These are phyloP conservation scores for Ovis canadensis DNA, from an alignment of 2,113 vertebrate genomes.

Conservation along the genomic window DNA sequence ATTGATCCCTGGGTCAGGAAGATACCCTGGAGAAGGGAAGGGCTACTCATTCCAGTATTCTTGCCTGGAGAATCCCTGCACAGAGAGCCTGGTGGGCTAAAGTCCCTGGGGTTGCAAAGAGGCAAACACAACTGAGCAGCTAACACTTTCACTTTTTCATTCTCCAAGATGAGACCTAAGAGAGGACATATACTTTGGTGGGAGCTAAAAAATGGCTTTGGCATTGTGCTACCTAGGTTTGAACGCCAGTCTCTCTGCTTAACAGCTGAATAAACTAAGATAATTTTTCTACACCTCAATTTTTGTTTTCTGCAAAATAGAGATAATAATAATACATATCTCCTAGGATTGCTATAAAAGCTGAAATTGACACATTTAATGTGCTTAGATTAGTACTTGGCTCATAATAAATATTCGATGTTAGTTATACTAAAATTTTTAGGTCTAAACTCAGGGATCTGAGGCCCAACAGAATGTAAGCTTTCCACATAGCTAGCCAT, in stretches of 20 bases:
- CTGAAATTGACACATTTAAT: not conserved
- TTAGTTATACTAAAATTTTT: not conserved
- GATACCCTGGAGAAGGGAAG: not conserved
- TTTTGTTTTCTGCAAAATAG: not conserved
- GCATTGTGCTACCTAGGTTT: not conserved
- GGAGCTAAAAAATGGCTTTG: not conserved
- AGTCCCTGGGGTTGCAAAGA: not conserved
- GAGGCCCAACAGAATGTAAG: not conserved
- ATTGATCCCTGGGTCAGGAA: not conserved
- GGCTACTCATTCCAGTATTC: not conserved
- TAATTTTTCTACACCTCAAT: not conserved
- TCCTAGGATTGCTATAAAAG: not conserved
- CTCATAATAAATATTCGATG: not conserved
- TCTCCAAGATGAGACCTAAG: not conserved
- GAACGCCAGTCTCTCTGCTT: not conserved
- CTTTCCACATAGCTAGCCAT: not conserved
- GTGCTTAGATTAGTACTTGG: not conserved
- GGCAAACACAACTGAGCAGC: not conserved
- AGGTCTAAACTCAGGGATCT: not conserved
- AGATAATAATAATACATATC: not conserved
- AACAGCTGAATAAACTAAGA: not conserved
- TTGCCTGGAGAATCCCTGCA: not conserved
- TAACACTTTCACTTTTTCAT: not conserved
- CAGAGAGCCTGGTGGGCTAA: not conserved
- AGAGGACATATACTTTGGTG: not conserved